Percentiles rank a stretch among this genome's conserved stretches.
Evolutionary conservation across 2,888 invertebrate genomes (phyloP).

Genomic region (Brachylomia viminalis): DNA sequence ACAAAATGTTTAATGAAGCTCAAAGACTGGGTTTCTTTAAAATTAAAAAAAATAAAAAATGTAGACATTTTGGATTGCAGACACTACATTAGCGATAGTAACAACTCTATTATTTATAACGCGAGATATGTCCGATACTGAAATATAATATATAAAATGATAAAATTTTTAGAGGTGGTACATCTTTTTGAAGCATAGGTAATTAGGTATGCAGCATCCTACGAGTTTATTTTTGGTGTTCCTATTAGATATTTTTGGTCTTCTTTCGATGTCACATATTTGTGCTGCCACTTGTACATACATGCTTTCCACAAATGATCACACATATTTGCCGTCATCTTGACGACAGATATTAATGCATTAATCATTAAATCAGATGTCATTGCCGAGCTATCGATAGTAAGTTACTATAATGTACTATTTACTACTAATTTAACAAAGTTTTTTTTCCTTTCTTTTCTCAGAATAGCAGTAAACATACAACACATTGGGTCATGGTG

Average conservation of each 20-base stretch:
- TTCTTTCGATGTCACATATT: conserved; percentile 1
- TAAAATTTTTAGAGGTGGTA: neutral
- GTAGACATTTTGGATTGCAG: too few species aligned
- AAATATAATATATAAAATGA: too few species aligned
- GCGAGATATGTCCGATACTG: neutral
- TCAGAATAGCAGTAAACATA: conserved; percentile 77
- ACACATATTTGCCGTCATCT: neutral
- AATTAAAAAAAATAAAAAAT: too few species aligned
- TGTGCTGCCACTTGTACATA: neutral
- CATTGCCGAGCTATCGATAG: neutral
- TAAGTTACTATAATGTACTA: neutral
- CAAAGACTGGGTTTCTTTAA: neutral
- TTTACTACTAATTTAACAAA: neutral
- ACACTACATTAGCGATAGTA: neutral
- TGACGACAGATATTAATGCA: neutral
- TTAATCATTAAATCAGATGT: neutral
- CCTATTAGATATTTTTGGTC: neutral
- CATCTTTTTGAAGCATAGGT: neutral
- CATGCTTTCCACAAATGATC: neutral
- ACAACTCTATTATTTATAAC: neutral
- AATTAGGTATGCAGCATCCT: too few species aligned
- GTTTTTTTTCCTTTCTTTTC: conserved; percentile 54
- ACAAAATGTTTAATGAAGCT: neutral
- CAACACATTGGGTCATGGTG: conserved; percentile 77
- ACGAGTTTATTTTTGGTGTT: too few species aligned